These are phyloP conservation scores for Sacculina carcini DNA, from an alignment of 2,888 invertebrate species.

Conservation along the genomic window DNA sequence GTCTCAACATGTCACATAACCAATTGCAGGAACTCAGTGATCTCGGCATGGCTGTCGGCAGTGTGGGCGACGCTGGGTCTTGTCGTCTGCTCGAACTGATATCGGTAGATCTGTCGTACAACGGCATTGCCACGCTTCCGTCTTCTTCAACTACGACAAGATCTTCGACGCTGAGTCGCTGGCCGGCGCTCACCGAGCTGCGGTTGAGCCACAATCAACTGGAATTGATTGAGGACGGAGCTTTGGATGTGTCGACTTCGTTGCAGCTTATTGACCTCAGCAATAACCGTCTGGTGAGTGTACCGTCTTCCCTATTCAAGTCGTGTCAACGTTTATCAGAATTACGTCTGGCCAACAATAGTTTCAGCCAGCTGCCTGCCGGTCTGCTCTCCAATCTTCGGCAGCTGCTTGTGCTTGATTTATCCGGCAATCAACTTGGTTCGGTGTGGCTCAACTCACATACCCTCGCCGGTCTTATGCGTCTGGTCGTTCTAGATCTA, in stretches of 20 bases:
- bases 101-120: conserved; percentile 38
- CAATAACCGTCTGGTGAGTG: conserved; percentile 43
- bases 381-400: conserved; percentile 43
- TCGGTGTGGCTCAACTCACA: conserved; percentile 49
- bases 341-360: conserved; percentile 48
- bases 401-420: conserved; percentile 38
- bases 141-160: no score
- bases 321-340: conserved; percentile 41
- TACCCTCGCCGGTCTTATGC: conserved; percentile 43
- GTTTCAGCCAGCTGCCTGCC: conserved; percentile 42
- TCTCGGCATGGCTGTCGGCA: conserved; percentile 37
- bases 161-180: conserved; percentile 39
- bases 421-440: conserved; percentile 45
- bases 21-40: conserved; percentile 48
- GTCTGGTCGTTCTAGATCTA: conserved; percentile 44
- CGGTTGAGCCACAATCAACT: conserved; percentile 49
- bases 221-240: conserved; percentile 41
- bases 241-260: conserved; percentile 39
- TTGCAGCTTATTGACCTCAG: conserved; percentile 47
- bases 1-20: conserved; percentile 45
- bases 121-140: conserved; percentile 41
- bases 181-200: conserved; percentile 38
- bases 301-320: conserved; percentile 51
- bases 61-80: conserved; percentile 11
- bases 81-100: conserved; percentile 17